These are phyloP conservation scores for Cariama cristata DNA, from an alignment of 2,113 vertebrate species.

Conservation along the genomic window DNA sequence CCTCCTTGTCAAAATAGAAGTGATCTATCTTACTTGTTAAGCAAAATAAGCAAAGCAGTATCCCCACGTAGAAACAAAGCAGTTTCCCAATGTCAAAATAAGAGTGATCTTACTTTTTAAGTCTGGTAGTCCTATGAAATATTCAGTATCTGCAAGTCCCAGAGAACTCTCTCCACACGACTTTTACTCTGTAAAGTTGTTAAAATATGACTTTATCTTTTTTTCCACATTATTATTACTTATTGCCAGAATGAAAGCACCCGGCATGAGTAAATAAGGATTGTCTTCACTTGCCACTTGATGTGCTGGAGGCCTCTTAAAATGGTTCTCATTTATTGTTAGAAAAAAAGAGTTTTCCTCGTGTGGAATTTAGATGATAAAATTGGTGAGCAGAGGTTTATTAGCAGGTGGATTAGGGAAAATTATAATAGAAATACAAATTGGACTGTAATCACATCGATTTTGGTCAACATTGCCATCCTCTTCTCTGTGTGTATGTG, in stretches of 20 bases:
- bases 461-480: neutral
- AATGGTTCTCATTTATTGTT: neutral
- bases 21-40: neutral
- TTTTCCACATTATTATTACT: neutral
- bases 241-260: neutral
- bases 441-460: neutral
- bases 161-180: neutral
- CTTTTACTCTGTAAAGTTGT: neutral
- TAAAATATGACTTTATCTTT: neutral
- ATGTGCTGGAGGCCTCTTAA: neutral
- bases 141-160: neutral
- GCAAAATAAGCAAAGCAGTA: neutral
- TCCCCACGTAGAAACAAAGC: neutral
- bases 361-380: neutral
- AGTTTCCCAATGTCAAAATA: neutral
- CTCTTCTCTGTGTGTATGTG: neutral
- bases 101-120: neutral
- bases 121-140: neutral
- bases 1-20: neutral
- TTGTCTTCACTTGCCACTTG: neutral
- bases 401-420: neutral
- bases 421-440: neutral
- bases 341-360: accelerated
- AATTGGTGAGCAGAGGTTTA: neutral
- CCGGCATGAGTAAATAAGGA: neutral